Percentiles rank a stretch among this genome's conserved stretches.
phyloP scores from a whole-genome alignment of 2,113 vertebrate species.

The Pedionomus torquatus region DNA sequence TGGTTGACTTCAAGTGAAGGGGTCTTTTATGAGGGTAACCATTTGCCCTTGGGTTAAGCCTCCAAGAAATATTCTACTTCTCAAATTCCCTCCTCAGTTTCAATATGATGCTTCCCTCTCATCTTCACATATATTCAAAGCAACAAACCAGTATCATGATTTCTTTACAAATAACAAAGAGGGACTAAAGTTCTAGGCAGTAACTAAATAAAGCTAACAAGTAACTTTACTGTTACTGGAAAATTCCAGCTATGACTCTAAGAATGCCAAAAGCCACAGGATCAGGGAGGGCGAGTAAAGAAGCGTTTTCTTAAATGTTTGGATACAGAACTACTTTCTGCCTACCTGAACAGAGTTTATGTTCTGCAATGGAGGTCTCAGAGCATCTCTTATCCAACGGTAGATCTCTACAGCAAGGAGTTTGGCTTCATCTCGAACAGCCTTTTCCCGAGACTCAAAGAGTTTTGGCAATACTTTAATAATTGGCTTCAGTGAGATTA shows the following conservation, averaged over 20 bases:
- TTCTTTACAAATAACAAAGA: neutral
- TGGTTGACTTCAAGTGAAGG: neutral
- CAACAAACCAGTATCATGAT: neutral
- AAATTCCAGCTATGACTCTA: neutral
- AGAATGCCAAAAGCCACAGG: neutral
- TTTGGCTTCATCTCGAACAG: constrained; percentile 96
- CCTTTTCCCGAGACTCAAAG: constrained; percentile 98
- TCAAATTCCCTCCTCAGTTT: neutral
- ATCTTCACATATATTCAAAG: neutral
- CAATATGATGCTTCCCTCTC: accelerated
- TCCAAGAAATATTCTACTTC: neutral
- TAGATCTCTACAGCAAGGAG: constrained; percentile 93
- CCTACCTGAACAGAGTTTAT: constrained; percentile 96
- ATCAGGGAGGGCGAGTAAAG: neutral
- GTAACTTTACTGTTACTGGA: neutral
- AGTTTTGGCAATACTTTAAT: constrained; percentile 96
- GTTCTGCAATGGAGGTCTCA: constrained; percentile 89
- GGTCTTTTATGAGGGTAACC: neutral
- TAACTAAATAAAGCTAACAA: neutral
- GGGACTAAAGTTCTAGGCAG: neutral
- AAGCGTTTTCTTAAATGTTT: neutral
- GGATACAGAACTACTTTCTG: neutral
- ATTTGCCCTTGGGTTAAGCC: neutral
- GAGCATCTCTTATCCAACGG: constrained; percentile 94
- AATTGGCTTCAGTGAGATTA: constrained; percentile 93